Conservation (phyloP, 2,113 vertebrate species). For the Myodes glareolus region DNA sequence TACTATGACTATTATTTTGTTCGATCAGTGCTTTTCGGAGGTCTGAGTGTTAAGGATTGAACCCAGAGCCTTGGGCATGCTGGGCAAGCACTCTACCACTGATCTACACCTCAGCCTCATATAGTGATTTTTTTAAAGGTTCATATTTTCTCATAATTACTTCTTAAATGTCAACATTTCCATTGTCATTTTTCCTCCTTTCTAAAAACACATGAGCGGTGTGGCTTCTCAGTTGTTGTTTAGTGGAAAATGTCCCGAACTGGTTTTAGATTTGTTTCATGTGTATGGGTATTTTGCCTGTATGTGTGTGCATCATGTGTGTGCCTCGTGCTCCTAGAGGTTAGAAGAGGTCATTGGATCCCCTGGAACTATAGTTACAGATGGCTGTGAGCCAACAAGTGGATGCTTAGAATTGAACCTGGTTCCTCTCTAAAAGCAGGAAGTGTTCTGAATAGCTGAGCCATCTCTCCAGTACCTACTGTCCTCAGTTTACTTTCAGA, state of each 20-base stretch:
- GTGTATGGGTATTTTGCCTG: background rate
- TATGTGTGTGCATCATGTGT: background rate
- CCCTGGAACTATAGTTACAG: background rate
- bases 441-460: background rate
- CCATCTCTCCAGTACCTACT: background rate
- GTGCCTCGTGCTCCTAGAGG: background rate
- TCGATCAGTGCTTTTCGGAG: background rate
- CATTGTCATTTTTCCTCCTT: background rate
- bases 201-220: background rate
- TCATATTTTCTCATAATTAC: constrained; percentile 2
- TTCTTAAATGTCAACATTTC: background rate
- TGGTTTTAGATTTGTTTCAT: background rate
- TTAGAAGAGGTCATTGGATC: background rate
- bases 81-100: background rate
- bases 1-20: background rate
- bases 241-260: background rate
- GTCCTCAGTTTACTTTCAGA: background rate
- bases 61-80: background rate
- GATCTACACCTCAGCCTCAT: background rate
- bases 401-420: background rate
- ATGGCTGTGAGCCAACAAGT: background rate
- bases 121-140: background rate
- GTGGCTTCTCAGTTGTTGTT: background rate
- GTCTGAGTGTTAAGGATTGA: background rate
- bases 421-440: background rate